Evolutionary conservation across 2,888 invertebrate species (phyloP).

Genomic region (Nephrotoma flavescens): DNA sequence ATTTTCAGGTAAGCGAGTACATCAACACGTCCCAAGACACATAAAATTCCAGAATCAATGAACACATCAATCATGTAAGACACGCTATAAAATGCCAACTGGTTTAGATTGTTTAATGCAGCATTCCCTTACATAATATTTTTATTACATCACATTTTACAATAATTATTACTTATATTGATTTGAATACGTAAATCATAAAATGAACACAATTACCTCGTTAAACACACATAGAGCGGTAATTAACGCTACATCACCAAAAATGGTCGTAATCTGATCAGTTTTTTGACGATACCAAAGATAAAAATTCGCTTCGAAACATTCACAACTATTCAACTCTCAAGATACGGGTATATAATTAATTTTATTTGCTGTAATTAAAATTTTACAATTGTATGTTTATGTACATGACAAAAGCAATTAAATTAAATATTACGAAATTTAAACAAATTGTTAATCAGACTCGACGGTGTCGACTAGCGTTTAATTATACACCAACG

Average conservation of each 20-base stretch:
- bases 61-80: neutral
- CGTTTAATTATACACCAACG: no score
- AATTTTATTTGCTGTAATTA: neutral
- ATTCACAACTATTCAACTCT: neutral
- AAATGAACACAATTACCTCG: neutral
- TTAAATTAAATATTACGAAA: neutral
- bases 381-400: neutral
- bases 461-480: neutral
- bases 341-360: neutral
- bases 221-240: neutral
- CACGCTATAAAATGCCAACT: neutral
- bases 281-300: neutral
- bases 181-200: neutral
- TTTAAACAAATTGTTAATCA: neutral
- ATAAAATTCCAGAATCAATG: neutral
- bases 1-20: neutral
- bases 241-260: neutral
- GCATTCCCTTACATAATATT: neutral
- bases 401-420: neutral
- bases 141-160: neutral
- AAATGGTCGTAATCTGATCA: neutral
- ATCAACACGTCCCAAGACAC: neutral
- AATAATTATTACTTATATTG: neutral
- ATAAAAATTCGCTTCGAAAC: neutral
- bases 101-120: neutral